Percentiles rank a stretch among this genome's conserved stretches.
Evolutionary conservation across 2,113 vertebrate genomes (phyloP).

Genomic region (Sceloporus tristichus): DNA sequence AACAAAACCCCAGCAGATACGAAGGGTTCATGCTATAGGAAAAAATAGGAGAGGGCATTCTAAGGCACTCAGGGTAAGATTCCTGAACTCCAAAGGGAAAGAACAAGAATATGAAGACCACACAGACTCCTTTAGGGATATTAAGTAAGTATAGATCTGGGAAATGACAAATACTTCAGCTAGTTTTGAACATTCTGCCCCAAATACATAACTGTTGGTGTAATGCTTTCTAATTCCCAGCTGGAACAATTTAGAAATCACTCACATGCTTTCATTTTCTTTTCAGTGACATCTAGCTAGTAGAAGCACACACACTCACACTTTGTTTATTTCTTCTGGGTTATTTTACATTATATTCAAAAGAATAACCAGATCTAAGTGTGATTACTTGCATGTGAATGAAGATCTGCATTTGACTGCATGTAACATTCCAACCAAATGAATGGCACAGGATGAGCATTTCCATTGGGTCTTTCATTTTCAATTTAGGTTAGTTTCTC

Average conservation of each 20-base stretch:
- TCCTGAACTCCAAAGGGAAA: too few species aligned
- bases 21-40: too few species aligned
- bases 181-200: not conserved
- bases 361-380: not conserved
- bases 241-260: not conserved
- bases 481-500: not conserved
- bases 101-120: too few species aligned
- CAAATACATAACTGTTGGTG: constrained; percentile 10
- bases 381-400: not conserved
- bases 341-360: not conserved
- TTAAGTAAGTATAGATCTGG: too few species aligned
- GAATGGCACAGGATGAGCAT: not conserved
- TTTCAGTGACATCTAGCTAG: not conserved
- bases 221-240: not conserved
- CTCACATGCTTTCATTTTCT: not conserved
- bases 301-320: not conserved
- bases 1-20: too few species aligned
- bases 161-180: too few species aligned
- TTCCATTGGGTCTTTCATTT: not conserved
- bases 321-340: not conserved
- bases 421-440: not conserved
- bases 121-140: too few species aligned
- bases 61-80: too few species aligned
- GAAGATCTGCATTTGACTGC: not conserved
- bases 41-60: too few species aligned